Evolutionary conservation across 2,113 vertebrate genomes (phyloP).

Genomic region (Lasiurus borealis): DNA sequence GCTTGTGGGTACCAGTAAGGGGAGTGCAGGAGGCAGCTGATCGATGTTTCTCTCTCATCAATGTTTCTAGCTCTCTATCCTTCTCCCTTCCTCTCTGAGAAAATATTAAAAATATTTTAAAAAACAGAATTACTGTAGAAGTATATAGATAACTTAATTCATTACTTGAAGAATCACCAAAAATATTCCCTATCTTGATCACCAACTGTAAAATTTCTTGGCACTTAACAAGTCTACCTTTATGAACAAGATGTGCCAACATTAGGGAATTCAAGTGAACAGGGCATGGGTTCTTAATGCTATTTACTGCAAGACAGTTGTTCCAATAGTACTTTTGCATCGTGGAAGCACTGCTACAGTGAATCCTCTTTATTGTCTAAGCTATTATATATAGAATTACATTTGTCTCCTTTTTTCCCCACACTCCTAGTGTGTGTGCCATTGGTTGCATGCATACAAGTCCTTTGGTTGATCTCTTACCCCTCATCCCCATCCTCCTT

Average conservation of each 20-base stretch:
- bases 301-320: neutral
- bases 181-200: neutral
- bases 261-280: slow-evolving; percentile 13
- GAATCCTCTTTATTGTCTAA: neutral
- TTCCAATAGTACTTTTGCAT: slow-evolving; percentile 13
- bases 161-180: slow-evolving; percentile 2
- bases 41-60: too few species aligned
- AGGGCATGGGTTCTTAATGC: neutral
- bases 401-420: too few species aligned
- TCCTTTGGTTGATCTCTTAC: too few species aligned
- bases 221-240: neutral
- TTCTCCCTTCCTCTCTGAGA: too few species aligned
- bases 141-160: neutral
- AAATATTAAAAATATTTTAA: too few species aligned
- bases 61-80: too few species aligned
- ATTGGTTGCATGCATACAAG: too few species aligned
- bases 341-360: neutral
- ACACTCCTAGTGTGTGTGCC: too few species aligned
- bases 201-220: neutral
- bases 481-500: too few species aligned
- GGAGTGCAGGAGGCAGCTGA: too few species aligned
- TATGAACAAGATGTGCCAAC: neutral
- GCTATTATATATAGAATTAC: too few species aligned
- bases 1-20: too few species aligned
- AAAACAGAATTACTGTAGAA: neutral